phyloP scores from a whole-genome alignment of 2,888 invertebrate species.

The Tenthredo distinguenda region DNA sequence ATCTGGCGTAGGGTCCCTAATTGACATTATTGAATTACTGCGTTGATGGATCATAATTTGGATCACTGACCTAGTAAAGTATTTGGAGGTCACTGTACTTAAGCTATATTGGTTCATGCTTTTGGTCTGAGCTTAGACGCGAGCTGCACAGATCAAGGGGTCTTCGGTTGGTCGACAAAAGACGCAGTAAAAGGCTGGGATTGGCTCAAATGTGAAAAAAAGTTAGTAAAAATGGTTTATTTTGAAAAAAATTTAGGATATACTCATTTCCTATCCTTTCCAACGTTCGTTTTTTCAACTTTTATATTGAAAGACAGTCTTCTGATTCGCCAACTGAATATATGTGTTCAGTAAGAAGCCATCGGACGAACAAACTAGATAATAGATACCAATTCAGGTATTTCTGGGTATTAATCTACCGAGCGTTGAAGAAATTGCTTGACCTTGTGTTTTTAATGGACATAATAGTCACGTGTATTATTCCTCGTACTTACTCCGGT shows the following conservation, averaged over 20 bases:
- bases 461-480: neutral
- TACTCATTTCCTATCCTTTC: neutral
- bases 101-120: neutral
- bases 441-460: neutral
- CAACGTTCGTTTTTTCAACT: neutral
- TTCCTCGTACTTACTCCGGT: conserved; percentile 81
- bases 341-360: neutral
- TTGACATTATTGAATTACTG: conserved; percentile 23
- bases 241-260: neutral
- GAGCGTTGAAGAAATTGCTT: neutral
- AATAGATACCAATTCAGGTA: neutral
- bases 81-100: conserved; percentile 42
- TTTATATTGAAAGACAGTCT: neutral
- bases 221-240: neutral
- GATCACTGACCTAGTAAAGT: conserved; percentile 39
- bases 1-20: neutral
- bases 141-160: neutral
- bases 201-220: neutral
- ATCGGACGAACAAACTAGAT: neutral
- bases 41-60: conserved; percentile 31
- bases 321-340: neutral
- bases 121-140: neutral
- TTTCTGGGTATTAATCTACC: neutral
- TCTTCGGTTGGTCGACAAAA: neutral
- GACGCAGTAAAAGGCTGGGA: neutral